Conservation (phyloP, 2,797 vertebrate species). For the Dipus sagitta region DNA sequence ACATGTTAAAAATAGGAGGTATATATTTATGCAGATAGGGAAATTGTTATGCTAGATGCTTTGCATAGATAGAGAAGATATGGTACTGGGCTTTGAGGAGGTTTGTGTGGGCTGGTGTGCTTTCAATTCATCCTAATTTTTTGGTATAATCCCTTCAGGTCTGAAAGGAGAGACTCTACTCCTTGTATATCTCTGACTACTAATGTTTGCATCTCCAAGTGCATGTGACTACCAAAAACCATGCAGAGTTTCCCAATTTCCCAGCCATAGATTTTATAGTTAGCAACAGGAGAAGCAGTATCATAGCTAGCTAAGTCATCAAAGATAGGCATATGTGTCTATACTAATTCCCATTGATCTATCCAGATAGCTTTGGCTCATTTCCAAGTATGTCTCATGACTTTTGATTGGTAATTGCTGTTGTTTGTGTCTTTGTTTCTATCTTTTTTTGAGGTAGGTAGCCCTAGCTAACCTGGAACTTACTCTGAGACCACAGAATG, state of each 20-base stretch:
- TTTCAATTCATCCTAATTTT: not conserved
- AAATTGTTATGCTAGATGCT: not conserved
- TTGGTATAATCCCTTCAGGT: too few relatives aligned
- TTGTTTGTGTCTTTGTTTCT: too few relatives aligned
- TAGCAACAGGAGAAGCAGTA: not conserved
- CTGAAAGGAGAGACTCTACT: not conserved
- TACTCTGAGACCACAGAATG: too few relatives aligned
- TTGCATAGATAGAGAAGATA: not conserved
- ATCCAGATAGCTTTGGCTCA: not conserved
- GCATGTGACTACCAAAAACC: not conserved
- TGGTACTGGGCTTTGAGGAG: not conserved
- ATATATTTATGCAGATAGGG: not conserved
- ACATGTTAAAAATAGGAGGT: too few relatives aligned
- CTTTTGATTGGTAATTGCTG: not conserved
- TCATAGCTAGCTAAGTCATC: not conserved
- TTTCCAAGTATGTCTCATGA: not conserved
- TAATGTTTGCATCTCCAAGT: not conserved
- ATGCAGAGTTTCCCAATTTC: not conserved
- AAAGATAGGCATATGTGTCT: too few relatives aligned
- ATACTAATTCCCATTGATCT: not conserved
- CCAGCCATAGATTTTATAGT: not conserved
- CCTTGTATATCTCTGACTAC: not conserved
- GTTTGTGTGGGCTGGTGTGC: not conserved
- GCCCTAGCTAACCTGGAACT: too few relatives aligned
- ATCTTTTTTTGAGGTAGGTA: too few relatives aligned